Percentiles rank a stretch among this genome's conserved stretches.
Evolutionary conservation across 2,113 vertebrate genomes (phyloP).

Genomic region (Stigmatopora argus): DNA sequence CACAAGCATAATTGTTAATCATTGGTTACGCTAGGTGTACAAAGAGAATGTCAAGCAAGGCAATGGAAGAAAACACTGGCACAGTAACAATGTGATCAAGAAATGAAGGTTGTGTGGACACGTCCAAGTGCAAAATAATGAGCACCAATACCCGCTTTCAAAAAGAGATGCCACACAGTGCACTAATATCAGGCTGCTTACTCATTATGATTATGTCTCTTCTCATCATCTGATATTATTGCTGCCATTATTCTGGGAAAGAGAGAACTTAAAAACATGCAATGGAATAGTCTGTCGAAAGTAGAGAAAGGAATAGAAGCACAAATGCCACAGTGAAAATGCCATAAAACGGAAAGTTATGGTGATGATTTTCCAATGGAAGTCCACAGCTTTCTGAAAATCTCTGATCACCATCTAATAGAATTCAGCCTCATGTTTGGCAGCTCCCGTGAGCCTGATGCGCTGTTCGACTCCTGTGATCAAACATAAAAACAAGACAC

Average conservation of each 20-base stretch:
- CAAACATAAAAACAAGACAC: conserved; percentile 69
- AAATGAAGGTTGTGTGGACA: conserved; percentile 2
- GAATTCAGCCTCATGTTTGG: conserved; percentile 67
- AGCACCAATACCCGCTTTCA: conserved; percentile 18
- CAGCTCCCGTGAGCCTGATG: conserved; percentile 59
- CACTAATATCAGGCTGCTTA: conserved; percentile 27
- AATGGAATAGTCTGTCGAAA: conserved; percentile 12
- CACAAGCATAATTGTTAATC: conserved; percentile 76
- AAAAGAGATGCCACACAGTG: conserved; percentile 20
- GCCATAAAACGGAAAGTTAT: conserved; percentile 28
- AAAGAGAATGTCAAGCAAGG: conserved; percentile 65
- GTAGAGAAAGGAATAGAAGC: not conserved
- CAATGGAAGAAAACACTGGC: conserved; percentile 32
- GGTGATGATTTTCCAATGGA: conserved; percentile 47
- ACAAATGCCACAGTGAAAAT: not conserved
- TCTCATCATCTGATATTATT: conserved; percentile 40
- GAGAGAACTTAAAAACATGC: conserved; percentile 29
- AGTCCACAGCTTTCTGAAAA: conserved; percentile 38
- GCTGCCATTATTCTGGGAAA: conserved; percentile 17
- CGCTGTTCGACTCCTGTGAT: conserved; percentile 59
- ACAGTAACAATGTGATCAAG: conserved; percentile 5
- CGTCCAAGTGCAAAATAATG: conserved; percentile 2
- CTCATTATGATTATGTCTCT: conserved; percentile 35
- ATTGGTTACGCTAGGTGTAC: conserved; percentile 67
- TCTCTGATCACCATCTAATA: conserved; percentile 64